These are phyloP conservation scores for Dreissena rostriformis DNA, from an alignment of 1,140 invertebrate species.

Conservation along the genomic window DNA sequence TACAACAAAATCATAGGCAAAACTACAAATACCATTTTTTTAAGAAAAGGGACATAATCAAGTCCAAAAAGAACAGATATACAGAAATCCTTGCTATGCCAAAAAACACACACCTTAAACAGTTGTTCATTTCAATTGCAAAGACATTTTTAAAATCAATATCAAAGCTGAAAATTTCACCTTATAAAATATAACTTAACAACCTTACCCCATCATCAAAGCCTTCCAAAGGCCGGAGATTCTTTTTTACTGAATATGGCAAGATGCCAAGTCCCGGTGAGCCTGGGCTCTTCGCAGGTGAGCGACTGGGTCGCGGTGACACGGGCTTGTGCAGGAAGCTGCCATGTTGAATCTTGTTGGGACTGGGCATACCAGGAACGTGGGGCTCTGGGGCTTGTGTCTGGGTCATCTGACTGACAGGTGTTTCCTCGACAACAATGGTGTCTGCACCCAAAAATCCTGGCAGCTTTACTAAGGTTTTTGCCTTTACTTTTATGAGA, in stretches of 20 bases:
- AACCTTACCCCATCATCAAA: constrained; percentile 69
- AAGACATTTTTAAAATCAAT: too few relatives aligned
- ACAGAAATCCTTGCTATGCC: too few relatives aligned
- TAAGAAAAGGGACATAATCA: too few relatives aligned
- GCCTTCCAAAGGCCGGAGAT: constrained; percentile 63
- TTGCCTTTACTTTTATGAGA: constrained; percentile 71
- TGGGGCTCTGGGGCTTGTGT: constrained; percentile 70
- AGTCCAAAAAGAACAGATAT: too few relatives aligned
- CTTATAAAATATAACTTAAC: too few relatives aligned
- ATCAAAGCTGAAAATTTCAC: too few relatives aligned
- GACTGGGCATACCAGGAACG: constrained; percentile 75
- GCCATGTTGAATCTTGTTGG: constrained; percentile 69
- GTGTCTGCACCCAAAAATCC: constrained; percentile 65
- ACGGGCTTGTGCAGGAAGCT: constrained; percentile 75
- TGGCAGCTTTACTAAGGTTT: constrained; percentile 68
- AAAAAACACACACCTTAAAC: too few relatives aligned
- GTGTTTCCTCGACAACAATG: constrained; percentile 74
- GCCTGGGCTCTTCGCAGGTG: constrained; percentile 51
- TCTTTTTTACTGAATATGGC: constrained; percentile 49
- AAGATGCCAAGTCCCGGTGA: not conserved
- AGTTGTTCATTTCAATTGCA: too few relatives aligned
- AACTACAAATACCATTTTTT: too few relatives aligned
- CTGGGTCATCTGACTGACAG: constrained; percentile 76
- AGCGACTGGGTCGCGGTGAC: constrained; percentile 66
- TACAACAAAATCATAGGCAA: not conserved